Conservation (phyloP, 2,113 vertebrate genomes). For the Myotis yumanensis region DNA sequence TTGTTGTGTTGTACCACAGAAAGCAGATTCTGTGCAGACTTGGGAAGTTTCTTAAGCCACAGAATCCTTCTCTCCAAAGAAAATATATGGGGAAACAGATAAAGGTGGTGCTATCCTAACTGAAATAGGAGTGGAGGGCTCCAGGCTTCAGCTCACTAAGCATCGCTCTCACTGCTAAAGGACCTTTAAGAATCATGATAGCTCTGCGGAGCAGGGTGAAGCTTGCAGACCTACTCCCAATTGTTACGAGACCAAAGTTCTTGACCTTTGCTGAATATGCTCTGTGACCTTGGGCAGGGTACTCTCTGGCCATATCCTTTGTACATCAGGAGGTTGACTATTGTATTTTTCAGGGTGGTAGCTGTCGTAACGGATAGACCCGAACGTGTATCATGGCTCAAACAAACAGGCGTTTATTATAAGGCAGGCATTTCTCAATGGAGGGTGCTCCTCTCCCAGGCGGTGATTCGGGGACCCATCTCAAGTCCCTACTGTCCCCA, state of each 20-base stretch:
- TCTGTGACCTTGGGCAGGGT: not conserved
- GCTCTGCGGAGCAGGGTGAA: not conserved
- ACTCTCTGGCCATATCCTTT: not conserved
- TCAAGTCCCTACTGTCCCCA: not conserved
- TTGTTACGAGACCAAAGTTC: not conserved
- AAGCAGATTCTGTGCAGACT: not conserved
- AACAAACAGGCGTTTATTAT: not conserved
- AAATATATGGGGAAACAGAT: not conserved
- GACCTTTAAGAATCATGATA: not conserved
- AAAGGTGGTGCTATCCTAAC: not conserved
- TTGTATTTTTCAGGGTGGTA: not conserved
- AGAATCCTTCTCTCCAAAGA: not conserved
- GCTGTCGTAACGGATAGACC: not conserved
- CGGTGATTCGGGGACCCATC: not conserved
- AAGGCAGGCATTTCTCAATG: not conserved
- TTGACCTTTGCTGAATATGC: not conserved
- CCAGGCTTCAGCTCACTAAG: rapidly evolving
- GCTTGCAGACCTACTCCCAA: not conserved
- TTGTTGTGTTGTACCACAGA: not conserved
- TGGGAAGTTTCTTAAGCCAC: not conserved
- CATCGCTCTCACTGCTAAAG: not conserved
- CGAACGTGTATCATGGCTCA: not conserved
- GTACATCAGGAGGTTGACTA: not conserved
- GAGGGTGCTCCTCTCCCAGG: rapidly evolving
- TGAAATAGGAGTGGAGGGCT: not conserved